These are phyloP conservation scores for Chesias legatella DNA, from an alignment of 2,888 invertebrate genomes.

Conservation along the genomic window DNA sequence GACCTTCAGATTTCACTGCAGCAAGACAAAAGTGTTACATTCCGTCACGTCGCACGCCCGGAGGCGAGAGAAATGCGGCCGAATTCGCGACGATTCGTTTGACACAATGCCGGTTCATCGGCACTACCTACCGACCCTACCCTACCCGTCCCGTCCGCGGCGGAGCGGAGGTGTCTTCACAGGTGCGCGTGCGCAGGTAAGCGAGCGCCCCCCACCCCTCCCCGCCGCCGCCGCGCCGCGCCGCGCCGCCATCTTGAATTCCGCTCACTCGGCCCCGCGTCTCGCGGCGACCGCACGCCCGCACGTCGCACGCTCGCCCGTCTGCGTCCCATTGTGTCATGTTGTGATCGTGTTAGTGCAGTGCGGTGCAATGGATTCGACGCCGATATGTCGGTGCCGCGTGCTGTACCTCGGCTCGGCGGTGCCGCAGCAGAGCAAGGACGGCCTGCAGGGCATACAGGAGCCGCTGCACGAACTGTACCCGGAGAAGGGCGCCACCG, in stretches of 20 bases:
- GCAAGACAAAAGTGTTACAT: conserved; percentile 59
- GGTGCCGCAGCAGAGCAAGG: conserved; percentile 98
- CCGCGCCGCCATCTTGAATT: conserved; percentile 73
- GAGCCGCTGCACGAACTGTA: conserved; percentile 97
- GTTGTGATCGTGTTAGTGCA: conserved; percentile 63
- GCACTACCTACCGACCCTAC: conserved; percentile 36
- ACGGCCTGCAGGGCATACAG: conserved; percentile 98
- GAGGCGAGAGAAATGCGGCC: conserved; percentile 69
- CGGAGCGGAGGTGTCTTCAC: conserved; percentile 55
- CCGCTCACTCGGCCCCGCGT: conserved; percentile 76
- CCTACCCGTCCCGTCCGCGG: conserved; percentile 27
- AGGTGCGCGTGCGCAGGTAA: conserved; percentile 73
- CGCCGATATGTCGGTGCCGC: conserved; percentile 97
- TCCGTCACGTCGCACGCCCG: conserved; percentile 66
- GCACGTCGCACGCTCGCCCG: conserved; percentile 37
- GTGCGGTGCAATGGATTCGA: conserved; percentile 83
- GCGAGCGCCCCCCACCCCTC: conserved; percentile 34
- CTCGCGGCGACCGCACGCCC: conserved; percentile 66
- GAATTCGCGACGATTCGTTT: conserved; percentile 73
- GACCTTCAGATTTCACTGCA: conserved; percentile 74
- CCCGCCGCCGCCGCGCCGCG: conserved; percentile 33
- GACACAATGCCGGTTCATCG: conserved; percentile 78
- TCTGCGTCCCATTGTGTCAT: conserved; percentile 62
- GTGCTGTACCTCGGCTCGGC: conserved; percentile 98
- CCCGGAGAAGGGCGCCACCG: conserved; percentile 94